Base-by-base conservation (phyloP, 2,888 invertebrate species). In the Stenolophus ochropezus region DNA sequence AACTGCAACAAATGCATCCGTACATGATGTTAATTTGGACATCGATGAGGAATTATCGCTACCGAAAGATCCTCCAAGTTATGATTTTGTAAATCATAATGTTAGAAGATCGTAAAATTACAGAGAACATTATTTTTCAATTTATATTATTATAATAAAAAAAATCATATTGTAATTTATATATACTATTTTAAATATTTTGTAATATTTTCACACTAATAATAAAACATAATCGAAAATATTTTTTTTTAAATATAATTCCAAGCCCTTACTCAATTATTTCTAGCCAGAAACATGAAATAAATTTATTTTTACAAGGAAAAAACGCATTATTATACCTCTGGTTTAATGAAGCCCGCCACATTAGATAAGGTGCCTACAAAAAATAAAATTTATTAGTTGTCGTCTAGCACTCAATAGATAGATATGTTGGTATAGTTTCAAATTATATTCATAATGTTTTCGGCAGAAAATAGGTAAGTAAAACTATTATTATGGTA, bases 1-100 rank as follows among this genome's bases (percentile, higher is more conserved):
- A 21, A 4, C 5, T 27, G 2, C 11, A 73, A 73, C n/a, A 49
- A 49, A 5, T 49, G 4, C 47, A 5, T 49, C 73, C 14, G 11
- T 21, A 23, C 49, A 49, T 8, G 21, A 73, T n/a, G 42, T 71
- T 14, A 42, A 4, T 71, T 42, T 42, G 20, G 16, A 14, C 11
- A 18, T 20, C 14, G 8, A 27, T 71, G 61, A 25, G 18, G 61
- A 61, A 23, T n/a, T 6, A 23, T n/a, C 16, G n/a, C 11, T 69
- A 33, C 73, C 73, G 14, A 73, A 49, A 73, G 65, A 69, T 23
- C 73, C 47, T 20, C 51, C 73, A 21, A 73, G 73, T 49, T 73
- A 49, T 49, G 73, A 73, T 3, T 73, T 21, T 14, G 8, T 51
- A 73, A 73, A 49, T 73, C 49, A 73, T 2, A 25, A n/a, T 27